Percentiles rank a stretch among this genome's conserved stretches.
phyloP scores from a whole-genome alignment of 2,797 vertebrate genomes.

The Phrynocephalus guinanensis region DNA sequence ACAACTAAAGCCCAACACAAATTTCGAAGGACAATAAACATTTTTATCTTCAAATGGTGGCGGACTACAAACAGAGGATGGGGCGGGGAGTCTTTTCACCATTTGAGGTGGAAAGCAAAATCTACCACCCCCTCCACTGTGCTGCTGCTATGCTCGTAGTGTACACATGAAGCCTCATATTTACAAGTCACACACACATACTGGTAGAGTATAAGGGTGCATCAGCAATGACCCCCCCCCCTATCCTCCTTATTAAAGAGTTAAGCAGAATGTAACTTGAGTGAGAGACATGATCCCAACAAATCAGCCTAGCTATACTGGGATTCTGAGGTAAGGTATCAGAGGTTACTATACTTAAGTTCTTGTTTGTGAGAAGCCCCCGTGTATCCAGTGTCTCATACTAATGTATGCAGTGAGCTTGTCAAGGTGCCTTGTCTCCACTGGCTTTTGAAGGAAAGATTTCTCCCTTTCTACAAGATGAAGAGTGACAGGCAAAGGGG shows the following conservation, averaged over 20 bases:
- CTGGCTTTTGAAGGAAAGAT: slow-evolving; percentile 71
- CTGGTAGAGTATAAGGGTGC: too few species aligned
- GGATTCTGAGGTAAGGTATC: slow-evolving; percentile 63
- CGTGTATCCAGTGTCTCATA: slow-evolving; percentile 65
- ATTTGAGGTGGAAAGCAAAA: too few species aligned
- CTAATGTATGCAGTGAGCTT: slow-evolving; percentile 67
- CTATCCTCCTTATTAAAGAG: slow-evolving; percentile 7
- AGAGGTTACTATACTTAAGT: slow-evolving; percentile 48
- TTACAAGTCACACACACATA: too few species aligned
- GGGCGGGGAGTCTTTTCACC: too few species aligned
- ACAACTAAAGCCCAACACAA: background rate
- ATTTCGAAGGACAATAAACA: slow-evolving; percentile 12
- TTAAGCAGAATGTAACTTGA: slow-evolving; percentile 53
- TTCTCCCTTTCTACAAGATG: slow-evolving; percentile 69
- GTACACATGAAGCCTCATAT: too few species aligned
- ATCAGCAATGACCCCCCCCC: too few species aligned
- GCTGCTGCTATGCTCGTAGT: too few species aligned
- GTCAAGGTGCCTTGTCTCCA: slow-evolving; percentile 58
- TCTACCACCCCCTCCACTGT: too few species aligned
- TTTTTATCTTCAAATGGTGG: background rate
- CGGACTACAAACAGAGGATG: too few species aligned
- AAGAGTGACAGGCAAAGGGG: slow-evolving; percentile 68
- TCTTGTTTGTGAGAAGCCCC: slow-evolving; percentile 64
- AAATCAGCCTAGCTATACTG: slow-evolving; percentile 57
- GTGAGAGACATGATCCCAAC: slow-evolving; percentile 42